phyloP scores from a whole-genome alignment of 2,113 vertebrate species.

The Gnathonemus echidnorhynchus region DNA sequence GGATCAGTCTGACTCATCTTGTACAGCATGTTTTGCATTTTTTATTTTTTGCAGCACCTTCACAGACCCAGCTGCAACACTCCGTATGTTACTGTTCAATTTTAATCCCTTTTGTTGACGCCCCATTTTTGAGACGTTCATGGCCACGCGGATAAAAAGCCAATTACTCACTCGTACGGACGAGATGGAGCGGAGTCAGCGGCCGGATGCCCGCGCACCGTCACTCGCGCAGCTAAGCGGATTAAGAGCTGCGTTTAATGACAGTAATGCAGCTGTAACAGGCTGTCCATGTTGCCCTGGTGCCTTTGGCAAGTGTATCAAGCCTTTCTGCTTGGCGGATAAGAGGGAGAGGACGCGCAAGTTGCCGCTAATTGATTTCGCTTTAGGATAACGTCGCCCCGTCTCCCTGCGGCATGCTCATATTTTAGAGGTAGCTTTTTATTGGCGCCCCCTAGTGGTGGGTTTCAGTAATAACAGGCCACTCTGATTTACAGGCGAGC shows the following conservation, averaged over 20 bases:
- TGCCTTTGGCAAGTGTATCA: not conserved
- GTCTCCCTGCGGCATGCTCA: not conserved
- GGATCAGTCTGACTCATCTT: not conserved
- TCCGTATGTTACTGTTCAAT: not conserved
- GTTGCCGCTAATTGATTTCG: not conserved
- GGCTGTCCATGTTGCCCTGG: not conserved
- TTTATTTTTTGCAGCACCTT: not conserved
- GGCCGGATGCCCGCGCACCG: not conserved
- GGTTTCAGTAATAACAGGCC: not conserved
- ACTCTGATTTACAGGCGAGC: slow-evolving; percentile 53
- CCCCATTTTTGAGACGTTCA: not conserved
- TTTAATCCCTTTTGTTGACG: not conserved
- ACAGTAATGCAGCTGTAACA: not conserved
- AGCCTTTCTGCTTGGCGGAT: not conserved
- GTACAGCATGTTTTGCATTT: not conserved
- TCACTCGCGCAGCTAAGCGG: not conserved
- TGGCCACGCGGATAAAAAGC: not conserved
- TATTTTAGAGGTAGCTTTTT: not conserved
- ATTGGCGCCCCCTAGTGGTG: not conserved
- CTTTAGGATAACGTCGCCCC: not conserved
- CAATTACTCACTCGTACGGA: not conserved
- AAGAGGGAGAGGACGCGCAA: not conserved
- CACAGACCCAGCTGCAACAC: not conserved
- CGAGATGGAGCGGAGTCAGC: not conserved
- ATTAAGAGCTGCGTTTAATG: not conserved